These are phyloP conservation scores for Drosophila sturtevanti DNA, from an alignment of 1,140 invertebrate species.

Conservation along the genomic window DNA sequence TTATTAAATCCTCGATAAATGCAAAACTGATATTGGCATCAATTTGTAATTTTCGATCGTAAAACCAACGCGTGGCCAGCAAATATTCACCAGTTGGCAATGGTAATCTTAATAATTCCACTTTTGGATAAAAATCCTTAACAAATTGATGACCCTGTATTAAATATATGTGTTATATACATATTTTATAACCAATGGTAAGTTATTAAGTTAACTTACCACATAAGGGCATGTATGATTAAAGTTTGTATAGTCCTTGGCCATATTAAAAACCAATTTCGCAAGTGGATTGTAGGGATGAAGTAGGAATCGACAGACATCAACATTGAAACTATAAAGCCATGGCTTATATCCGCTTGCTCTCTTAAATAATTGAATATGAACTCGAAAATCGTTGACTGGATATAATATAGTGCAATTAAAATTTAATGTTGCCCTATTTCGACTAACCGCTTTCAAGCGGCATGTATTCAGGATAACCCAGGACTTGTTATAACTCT, in stretches of 20 bases:
- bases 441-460: conserved; percentile 18
- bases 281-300: background rate
- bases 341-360: conserved; percentile 33
- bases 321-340: conserved; percentile 1
- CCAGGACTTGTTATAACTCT: conserved; percentile 22
- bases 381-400: background rate
- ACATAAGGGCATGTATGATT: conserved; percentile 34
- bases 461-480: conserved; percentile 22
- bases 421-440: background rate
- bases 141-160: conserved; percentile 9
- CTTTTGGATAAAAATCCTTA: background rate
- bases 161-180: background rate
- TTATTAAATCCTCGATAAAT: conserved; percentile 18
- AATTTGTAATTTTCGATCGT: background rate
- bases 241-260: conserved; percentile 20
- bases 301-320: conserved; percentile 13
- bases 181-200: too few relatives aligned
- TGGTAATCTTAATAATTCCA: conserved; percentile 9
- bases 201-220: background rate
- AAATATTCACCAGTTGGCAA: conserved; percentile 32
- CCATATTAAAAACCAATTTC: background rate
- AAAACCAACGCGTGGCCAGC: conserved; percentile 1
- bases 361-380: conserved; percentile 16
- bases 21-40: conserved; percentile 17
- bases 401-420: conserved; percentile 19